Evolutionary conservation across 2,888 invertebrate species (phyloP).

Genomic region (Galeopsomyia nigrocyanea): DNA sequence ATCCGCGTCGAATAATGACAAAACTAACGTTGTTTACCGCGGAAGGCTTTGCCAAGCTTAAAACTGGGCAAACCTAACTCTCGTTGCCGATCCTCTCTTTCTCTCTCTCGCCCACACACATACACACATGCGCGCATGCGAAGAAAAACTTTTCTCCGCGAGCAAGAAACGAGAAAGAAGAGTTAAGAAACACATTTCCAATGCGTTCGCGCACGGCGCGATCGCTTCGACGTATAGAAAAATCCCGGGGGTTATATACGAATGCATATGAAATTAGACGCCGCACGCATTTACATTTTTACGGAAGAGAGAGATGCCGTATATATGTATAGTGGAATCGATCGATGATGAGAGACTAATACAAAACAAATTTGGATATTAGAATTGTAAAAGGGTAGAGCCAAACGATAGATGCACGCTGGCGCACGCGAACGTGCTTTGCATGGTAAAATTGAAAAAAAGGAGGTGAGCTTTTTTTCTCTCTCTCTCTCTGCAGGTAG

Average conservation of each 20-base stretch:
- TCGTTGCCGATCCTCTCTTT: constrained; percentile 44
- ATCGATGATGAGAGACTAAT: constrained; percentile 10
- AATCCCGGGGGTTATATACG: neutral
- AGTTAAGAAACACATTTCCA: neutral
- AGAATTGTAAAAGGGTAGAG: constrained; percentile 8
- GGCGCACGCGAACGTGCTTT: neutral
- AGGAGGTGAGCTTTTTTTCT: too few relatives aligned
- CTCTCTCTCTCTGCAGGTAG: too few relatives aligned
- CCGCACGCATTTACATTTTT: too few relatives aligned
- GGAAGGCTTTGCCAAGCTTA: constrained; percentile 30
- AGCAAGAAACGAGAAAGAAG: neutral
- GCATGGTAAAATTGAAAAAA: too few relatives aligned
- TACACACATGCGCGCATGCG: constrained; percentile 1
- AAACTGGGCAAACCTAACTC: constrained; percentile 51
- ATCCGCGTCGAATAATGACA: constrained; percentile 32
- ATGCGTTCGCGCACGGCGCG: too few relatives aligned
- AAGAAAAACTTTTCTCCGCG: constrained; percentile 30
- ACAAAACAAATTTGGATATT: constrained; percentile 10
- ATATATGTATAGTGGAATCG: neutral
- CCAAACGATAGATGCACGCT: neutral
- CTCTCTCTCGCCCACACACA: too few relatives aligned
- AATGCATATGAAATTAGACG: neutral
- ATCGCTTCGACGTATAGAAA: constrained; percentile 13
- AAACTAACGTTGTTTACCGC: constrained; percentile 54
- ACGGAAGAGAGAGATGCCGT: neutral